A percentile compares a stretch with the other conserved stretches of the same genome.
Evolutionary conservation across 2,888 invertebrate species (phyloP).

Genomic region (Drosophila monieri): DNA sequence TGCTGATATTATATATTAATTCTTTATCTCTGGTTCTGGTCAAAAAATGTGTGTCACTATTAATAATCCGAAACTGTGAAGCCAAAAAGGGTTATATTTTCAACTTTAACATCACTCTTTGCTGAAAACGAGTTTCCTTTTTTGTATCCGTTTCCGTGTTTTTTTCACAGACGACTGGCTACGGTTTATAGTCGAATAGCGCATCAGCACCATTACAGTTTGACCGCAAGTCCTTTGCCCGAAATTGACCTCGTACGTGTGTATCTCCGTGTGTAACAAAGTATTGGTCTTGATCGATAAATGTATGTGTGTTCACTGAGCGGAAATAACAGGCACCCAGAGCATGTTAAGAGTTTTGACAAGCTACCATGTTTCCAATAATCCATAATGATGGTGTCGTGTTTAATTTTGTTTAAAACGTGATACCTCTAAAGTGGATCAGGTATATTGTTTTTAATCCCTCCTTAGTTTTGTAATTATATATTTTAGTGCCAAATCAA

Average conservation of each 20-base stretch:
- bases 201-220: constrained; percentile 52
- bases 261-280: not conserved
- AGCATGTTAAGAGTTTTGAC: constrained; percentile 34
- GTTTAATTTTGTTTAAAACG: not conserved
- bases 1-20: not conserved
- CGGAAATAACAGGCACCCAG: constrained; percentile 49
- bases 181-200: constrained; percentile 55
- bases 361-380: constrained; percentile 44
- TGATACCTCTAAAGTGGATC: not conserved
- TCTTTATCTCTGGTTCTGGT: not conserved
- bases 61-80: not conserved
- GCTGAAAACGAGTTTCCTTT: constrained; percentile 3
- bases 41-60: too few species aligned
- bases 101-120: not conserved
- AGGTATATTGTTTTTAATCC: not conserved
- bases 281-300: constrained; percentile 6
- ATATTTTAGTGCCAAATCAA: too few species aligned
- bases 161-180: constrained; percentile 64
- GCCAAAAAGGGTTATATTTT: not conserved
- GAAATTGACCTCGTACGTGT: constrained; percentile 44
- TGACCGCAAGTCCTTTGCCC: constrained; percentile 62
- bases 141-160: constrained; percentile 29
- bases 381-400: constrained; percentile 32
- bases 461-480: too few species aligned
- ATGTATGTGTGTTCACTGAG: constrained; percentile 49